These are phyloP conservation scores for Trissolcus basalis DNA, from an alignment of 1,140 invertebrate species.

Conservation along the genomic window DNA sequence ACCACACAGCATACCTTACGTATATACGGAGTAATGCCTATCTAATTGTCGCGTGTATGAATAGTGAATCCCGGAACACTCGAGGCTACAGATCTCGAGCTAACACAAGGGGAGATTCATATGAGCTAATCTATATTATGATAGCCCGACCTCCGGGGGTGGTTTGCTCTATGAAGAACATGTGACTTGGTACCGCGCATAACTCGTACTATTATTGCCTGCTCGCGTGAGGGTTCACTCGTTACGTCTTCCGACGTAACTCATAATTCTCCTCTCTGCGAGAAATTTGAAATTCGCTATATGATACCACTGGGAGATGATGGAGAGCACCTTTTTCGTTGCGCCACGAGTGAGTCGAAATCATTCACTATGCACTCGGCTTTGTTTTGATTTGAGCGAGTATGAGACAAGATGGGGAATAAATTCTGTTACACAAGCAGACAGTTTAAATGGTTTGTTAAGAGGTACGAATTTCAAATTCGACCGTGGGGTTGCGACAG, in stretches of 20 bases:
- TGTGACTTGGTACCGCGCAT: constrained; percentile 45
- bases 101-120: constrained; percentile 73
- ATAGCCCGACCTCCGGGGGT: constrained; percentile 70
- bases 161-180: constrained; percentile 52
- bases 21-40: constrained; percentile 74
- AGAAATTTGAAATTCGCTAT: constrained; percentile 44
- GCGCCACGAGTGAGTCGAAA: constrained; percentile 1
- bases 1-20: constrained; percentile 46
- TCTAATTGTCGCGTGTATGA: constrained; percentile 78
- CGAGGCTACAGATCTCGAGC: constrained; percentile 73
- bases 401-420: not conserved
- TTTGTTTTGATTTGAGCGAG: constrained; percentile 32
- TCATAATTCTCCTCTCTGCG: constrained; percentile 36
- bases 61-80: constrained; percentile 77
- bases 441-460: constrained; percentile 9
- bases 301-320: constrained; percentile 36
- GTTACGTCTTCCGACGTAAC: constrained; percentile 59
- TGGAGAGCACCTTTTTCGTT: constrained; percentile 24
- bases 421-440: constrained; percentile 12
- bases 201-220: constrained; percentile 64
- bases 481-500: too few relatives aligned
- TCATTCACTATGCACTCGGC: not conserved
- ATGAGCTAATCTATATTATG: constrained; percentile 78
- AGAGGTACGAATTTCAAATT: constrained; percentile 15
- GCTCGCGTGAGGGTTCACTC: constrained; percentile 60